Percentiles rank a stretch among this genome's conserved stretches.
phyloP scores from a whole-genome alignment of 2,113 vertebrate genomes.

The Rafetus swinhoei region DNA sequence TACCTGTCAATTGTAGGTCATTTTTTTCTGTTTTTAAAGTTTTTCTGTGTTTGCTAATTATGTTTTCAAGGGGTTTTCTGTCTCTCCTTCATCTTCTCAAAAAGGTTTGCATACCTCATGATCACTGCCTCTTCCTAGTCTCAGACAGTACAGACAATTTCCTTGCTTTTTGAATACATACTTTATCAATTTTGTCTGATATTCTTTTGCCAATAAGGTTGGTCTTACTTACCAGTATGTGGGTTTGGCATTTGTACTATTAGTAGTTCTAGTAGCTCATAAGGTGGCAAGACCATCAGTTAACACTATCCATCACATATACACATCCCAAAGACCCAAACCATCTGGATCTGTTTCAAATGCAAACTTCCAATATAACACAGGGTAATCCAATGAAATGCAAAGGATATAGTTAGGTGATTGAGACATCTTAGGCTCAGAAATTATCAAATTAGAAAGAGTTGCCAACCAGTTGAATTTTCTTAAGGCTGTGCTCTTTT shows the following conservation, averaged over 20 bases:
- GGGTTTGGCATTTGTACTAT: neutral
- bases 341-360: slow-evolving; percentile 29
- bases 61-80: neutral
- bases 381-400: slow-evolving; percentile 70
- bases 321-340: slow-evolving; percentile 58
- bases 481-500: slow-evolving; percentile 66
- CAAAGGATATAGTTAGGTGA: slow-evolving; percentile 78
- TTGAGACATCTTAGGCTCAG: slow-evolving; percentile 75
- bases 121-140: neutral
- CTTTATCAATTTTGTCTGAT: neutral
- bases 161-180: neutral
- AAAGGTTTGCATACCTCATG: neutral
- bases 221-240: neutral
- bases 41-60: neutral
- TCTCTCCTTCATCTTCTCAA: neutral
- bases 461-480: slow-evolving; percentile 66
- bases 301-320: neutral
- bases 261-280: neutral
- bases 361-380: slow-evolving; percentile 66
- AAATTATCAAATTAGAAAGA: slow-evolving; percentile 74
- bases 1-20: too few relatives aligned
- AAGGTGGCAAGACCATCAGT: too few relatives aligned
- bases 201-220: neutral
- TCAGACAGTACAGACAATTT: neutral
- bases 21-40: too few relatives aligned